Percentiles rank a stretch among this genome's conserved stretches.
Evolutionary conservation across 2,888 invertebrate species (phyloP).

Genomic region (Sipha maydis): DNA sequence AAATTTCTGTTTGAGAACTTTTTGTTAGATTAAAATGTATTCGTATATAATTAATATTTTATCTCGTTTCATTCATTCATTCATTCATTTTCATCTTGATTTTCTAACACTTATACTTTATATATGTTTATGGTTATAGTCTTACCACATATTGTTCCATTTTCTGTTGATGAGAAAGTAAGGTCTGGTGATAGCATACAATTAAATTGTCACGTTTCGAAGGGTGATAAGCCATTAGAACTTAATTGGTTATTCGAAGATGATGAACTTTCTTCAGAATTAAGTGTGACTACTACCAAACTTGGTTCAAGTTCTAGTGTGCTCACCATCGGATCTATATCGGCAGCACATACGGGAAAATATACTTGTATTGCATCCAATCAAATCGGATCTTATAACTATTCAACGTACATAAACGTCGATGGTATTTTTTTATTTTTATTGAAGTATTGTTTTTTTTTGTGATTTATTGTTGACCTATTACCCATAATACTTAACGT

Average conservation of each 20-base stretch:
- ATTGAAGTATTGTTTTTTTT: slow-evolving; percentile 21
- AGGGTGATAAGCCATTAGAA: slow-evolving; percentile 66
- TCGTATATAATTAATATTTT: background rate
- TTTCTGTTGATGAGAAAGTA: slow-evolving; percentile 65
- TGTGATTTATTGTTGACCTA: slow-evolving; percentile 20
- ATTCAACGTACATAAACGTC: slow-evolving; percentile 53
- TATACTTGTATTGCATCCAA: slow-evolving; percentile 70
- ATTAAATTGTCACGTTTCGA: slow-evolving; percentile 66
- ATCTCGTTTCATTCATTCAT: background rate
- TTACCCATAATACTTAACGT: slow-evolving; percentile 44
- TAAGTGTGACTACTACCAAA: slow-evolving; percentile 62
- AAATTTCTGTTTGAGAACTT: background rate
- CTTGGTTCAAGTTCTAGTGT: slow-evolving; percentile 65
- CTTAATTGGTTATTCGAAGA: slow-evolving; percentile 72
- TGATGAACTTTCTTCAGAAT: slow-evolving; percentile 64
- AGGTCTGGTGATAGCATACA: slow-evolving; percentile 66
- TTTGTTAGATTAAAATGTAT: background rate
- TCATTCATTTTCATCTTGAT: background rate
- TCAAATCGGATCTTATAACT: slow-evolving; percentile 70
- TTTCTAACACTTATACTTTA: background rate
- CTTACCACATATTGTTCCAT: slow-evolving; percentile 65
- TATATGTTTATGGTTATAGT: slow-evolving; percentile 62
- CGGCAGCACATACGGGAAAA: slow-evolving; percentile 77
- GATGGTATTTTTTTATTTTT: slow-evolving; percentile 44
- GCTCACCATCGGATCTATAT: slow-evolving; percentile 75